A percentile compares a stretch with the other conserved stretches of the same genome.
phyloP scores from a whole-genome alignment of 1,140 invertebrate genomes.

The Bombus confusus region DNA sequence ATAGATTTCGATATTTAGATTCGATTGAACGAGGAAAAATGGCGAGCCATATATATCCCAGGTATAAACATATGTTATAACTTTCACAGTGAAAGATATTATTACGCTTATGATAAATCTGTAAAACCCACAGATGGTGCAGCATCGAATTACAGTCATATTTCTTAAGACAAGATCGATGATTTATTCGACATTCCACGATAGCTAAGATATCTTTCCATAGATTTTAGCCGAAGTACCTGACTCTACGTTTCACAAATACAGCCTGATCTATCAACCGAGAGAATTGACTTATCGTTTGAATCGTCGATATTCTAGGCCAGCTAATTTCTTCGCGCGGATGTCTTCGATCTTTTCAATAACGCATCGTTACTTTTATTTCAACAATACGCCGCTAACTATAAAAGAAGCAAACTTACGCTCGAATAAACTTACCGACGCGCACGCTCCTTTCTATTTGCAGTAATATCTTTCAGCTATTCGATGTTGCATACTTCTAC shows the following conservation, averaged over 20 bases:
- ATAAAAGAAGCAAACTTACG: too few relatives aligned
- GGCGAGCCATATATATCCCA: neutral
- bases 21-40: neutral
- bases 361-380: too few relatives aligned
- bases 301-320: neutral
- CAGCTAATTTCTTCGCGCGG: neutral
- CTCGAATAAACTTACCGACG: too few relatives aligned
- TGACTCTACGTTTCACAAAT: neutral
- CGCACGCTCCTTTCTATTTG: too few relatives aligned
- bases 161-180: neutral
- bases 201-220: neutral
- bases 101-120: neutral
- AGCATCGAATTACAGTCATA: neutral
- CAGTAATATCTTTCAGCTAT: too few relatives aligned
- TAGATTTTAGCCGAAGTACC: neutral
- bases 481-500: too few relatives aligned
- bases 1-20: neutral
- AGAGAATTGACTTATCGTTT: neutral
- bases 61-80: neutral
- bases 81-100: neutral
- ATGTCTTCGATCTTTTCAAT: neutral
- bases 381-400: too few relatives aligned
- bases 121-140: neutral
- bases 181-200: neutral
- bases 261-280: neutral